Conservation (phyloP, 2,797 vertebrate genomes). For the Artibeus lituratus region DNA sequence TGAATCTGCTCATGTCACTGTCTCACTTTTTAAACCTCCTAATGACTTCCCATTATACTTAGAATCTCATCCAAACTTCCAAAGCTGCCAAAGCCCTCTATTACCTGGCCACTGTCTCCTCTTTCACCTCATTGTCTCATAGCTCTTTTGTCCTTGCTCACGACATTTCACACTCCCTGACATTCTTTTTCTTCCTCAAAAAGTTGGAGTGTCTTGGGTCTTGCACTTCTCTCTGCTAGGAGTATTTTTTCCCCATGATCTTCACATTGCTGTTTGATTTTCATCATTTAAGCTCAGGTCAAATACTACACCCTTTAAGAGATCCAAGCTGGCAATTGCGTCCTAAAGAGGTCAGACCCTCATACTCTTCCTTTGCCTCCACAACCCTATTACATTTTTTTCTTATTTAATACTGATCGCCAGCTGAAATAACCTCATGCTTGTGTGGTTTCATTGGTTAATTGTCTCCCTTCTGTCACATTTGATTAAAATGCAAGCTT, state of each 20-base stretch:
- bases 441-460: neutral
- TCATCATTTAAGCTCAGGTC: neutral
- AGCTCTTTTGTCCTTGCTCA: neutral
- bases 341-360: neutral
- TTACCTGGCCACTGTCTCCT: neutral
- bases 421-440: neutral
- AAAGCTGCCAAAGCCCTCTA: neutral
- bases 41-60: neutral
- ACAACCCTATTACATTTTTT: slow-evolving; percentile 41
- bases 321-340: neutral
- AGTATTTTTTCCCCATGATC: neutral
- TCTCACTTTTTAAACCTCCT: neutral
- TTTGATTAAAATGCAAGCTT: neutral
- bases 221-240: neutral
- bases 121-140: neutral
- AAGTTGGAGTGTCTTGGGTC: neutral
- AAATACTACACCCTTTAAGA: neutral
- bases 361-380: neutral
- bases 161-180: neutral
- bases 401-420: neutral
- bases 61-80: neutral
- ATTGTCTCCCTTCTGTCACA: neutral
- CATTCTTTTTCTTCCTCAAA: neutral
- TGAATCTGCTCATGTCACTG: neutral
- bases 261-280: neutral